Percentiles rank a stretch among this genome's conserved stretches.
Evolutionary conservation across 1,140 invertebrate species (phyloP).

Genomic region (Formica selysi): DNA sequence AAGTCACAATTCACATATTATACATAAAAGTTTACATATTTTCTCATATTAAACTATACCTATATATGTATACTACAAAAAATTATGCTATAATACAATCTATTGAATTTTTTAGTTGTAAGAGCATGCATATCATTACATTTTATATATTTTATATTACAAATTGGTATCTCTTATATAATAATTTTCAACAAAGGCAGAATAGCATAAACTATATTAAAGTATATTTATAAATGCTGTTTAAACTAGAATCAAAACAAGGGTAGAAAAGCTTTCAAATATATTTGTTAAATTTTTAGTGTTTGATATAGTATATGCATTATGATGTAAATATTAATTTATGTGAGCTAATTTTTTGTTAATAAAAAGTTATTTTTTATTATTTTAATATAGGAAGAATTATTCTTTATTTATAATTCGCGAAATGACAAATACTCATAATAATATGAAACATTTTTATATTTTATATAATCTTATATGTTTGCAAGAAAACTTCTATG

Average conservation of each 20-base stretch:
- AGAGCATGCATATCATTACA: not conserved
- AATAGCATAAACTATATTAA: not conserved
- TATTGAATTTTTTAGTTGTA: conserved; percentile 12
- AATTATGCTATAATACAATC: conserved; percentile 6
- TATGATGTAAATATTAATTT: not conserved
- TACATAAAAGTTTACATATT: conserved; percentile 24
- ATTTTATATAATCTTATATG: not conserved
- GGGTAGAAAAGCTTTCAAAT: not conserved
- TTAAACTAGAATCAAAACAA: not conserved
- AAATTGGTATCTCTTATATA: not conserved
- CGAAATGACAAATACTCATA: not conserved
- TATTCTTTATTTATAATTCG: too few species aligned
- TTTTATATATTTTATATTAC: conserved; percentile 18
- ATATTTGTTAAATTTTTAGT: conserved; percentile 18
- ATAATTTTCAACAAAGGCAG: conserved; percentile 18
- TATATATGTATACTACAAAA: not conserved
- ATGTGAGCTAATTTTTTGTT: not conserved
- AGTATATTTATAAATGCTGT: not conserved
- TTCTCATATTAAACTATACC: not conserved
- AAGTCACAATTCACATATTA: not conserved
- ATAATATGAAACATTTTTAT: not conserved
- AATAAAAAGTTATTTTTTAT: too few species aligned
- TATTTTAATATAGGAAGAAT: too few species aligned
- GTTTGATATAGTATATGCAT: not conserved
- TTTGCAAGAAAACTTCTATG: not conserved